Evolutionary conservation across 2,888 invertebrate species (phyloP).

Genomic region (Crossocerus cetratus): DNA sequence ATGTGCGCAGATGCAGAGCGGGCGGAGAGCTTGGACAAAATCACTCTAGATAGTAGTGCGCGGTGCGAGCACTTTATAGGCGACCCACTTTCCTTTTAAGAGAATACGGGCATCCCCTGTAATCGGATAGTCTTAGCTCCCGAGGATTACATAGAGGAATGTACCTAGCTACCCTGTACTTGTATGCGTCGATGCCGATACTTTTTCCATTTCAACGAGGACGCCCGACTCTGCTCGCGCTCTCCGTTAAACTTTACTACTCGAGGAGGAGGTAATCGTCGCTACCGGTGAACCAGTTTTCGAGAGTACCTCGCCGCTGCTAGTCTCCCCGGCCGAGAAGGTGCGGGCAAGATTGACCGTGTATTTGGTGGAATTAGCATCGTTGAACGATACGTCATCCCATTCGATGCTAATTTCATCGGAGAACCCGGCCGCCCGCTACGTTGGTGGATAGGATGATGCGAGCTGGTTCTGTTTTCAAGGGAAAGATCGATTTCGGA

Average conservation of each 20-base stretch:
- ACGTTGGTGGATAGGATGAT: background rate
- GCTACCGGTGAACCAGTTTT: no score
- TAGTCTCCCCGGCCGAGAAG: no score
- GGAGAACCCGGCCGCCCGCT: background rate
- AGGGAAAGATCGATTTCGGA: background rate
- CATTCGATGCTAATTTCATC: background rate
- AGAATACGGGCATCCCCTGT: conserved; percentile 30
- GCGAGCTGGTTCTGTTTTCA: background rate
- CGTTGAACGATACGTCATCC: conserved; percentile 30
- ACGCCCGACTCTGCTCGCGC: conserved; percentile 12
- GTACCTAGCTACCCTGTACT: conserved; percentile 1
- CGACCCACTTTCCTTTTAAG: conserved; percentile 44
- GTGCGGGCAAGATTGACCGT: no score
- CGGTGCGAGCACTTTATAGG: conserved; percentile 14
- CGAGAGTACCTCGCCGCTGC: no score
- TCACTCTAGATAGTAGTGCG: background rate
- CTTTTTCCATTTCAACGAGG: conserved; percentile 31
- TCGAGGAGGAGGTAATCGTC: no score
- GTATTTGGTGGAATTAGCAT: conserved; percentile 34
- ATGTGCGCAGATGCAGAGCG: no score
- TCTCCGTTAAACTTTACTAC: conserved; percentile 18
- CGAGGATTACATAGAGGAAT: conserved; percentile 23
- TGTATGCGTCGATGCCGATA: conserved; percentile 10
- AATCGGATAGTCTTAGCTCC: conserved; percentile 27
- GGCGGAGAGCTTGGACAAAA: conserved; percentile 18